phyloP scores from a whole-genome alignment of 2,888 invertebrate species.

The Cerceris rybyensis region DNA sequence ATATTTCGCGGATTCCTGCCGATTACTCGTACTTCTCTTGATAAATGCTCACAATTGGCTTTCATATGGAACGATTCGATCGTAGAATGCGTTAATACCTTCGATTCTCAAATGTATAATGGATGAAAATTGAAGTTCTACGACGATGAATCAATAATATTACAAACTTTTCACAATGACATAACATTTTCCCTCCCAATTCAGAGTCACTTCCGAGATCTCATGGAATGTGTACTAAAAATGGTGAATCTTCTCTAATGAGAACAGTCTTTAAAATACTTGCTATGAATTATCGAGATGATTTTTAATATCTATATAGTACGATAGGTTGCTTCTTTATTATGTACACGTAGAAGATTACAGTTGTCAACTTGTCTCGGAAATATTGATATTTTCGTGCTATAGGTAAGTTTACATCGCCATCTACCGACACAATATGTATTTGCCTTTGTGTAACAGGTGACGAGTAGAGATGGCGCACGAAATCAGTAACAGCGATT shows the following conservation, averaged over 20 bases:
- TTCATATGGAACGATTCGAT: background rate
- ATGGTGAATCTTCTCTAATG: background rate
- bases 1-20: constrained; percentile 54
- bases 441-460: constrained; percentile 10
- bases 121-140: background rate
- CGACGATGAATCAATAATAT: constrained; percentile 21
- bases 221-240: background rate
- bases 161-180: constrained; percentile 44
- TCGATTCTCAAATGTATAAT: background rate
- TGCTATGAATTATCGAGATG: background rate
- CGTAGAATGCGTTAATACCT: background rate
- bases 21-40: constrained; percentile 1
- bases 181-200: constrained; percentile 66
- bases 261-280: constrained; percentile 9
- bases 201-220: constrained; percentile 57
- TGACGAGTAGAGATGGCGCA: background rate
- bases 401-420: constrained; percentile 28
- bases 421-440: constrained; percentile 32
- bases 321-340: constrained; percentile 40
- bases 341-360: constrained; percentile 23
- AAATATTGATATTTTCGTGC: constrained; percentile 69
- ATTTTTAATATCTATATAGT: background rate
- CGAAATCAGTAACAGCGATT: constrained; percentile 2
- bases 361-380: constrained; percentile 62
- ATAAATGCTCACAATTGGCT: background rate